Evolutionary conservation across 2,797 vertebrate species (phyloP).

Genomic region (Thalassophryne amazonica): DNA sequence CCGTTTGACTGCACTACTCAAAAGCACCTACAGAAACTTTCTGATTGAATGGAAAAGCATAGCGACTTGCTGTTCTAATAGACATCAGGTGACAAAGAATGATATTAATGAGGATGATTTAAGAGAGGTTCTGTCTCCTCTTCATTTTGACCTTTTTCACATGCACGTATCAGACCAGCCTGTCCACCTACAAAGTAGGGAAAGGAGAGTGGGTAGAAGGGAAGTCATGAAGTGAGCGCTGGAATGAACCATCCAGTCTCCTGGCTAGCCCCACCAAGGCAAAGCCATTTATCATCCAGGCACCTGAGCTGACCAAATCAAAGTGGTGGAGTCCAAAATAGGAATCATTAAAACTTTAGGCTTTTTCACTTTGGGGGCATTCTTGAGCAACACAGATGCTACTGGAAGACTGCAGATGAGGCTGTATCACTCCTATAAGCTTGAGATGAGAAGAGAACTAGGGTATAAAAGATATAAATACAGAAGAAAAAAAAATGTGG

Average conservation of each 20-base stretch:
- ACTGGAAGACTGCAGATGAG: slow-evolving; percentile 38
- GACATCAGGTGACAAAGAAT: slow-evolving; percentile 33
- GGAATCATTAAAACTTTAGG: slow-evolving; percentile 79
- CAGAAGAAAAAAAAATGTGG: too few relatives aligned
- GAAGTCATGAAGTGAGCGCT: slow-evolving; percentile 32
- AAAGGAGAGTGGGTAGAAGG: neutral
- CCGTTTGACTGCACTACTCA: neutral
- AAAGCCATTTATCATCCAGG: slow-evolving; percentile 76
- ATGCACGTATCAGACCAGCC: slow-evolving; percentile 49
- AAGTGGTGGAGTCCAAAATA: slow-evolving; percentile 66
- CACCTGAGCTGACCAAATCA: slow-evolving; percentile 59
- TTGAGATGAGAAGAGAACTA: slow-evolving; percentile 3
- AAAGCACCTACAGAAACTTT: slow-evolving; percentile 3
- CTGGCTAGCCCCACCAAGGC: slow-evolving; percentile 51
- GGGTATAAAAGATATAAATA: too few relatives aligned
- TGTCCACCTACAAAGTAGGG: slow-evolving; percentile 25
- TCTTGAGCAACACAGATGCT: slow-evolving; percentile 44
- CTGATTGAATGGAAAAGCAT: neutral
- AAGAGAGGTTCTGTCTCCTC: slow-evolving; percentile 42
- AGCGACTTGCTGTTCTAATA: slow-evolving; percentile 13
- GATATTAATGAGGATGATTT: slow-evolving; percentile 56
- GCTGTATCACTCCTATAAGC: slow-evolving; percentile 9
- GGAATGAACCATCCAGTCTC: slow-evolving; percentile 53
- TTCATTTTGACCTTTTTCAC: slow-evolving; percentile 53
- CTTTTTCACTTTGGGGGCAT: slow-evolving; percentile 50